Evolutionary conservation across 2,113 vertebrate species (phyloP), one percentile per base, ranked within the genome.

Genomic region (Alethe diademata): DNA sequence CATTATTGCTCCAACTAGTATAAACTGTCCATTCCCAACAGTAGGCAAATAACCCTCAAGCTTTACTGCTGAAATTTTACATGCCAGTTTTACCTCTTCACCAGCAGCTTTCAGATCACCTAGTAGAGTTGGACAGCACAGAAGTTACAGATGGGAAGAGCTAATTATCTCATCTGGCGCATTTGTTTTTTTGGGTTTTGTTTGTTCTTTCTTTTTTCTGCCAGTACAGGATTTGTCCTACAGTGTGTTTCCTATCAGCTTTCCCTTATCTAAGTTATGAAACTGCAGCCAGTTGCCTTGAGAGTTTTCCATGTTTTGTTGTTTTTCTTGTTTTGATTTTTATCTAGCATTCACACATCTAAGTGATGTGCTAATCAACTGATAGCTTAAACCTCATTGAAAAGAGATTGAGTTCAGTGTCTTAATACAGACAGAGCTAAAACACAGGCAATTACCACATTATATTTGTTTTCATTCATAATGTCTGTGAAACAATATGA

Each of bases 71-170:
- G 28, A 53, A 36, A 69, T 67, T 75, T 78, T 81, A 26, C 17
- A 5, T 78, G 89, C 29, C 73, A 87, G 12, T 64, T 78, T 93
- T 84, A 56, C 69, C 43, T 91, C 43, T 87, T 91, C 25, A 69
- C 8, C 38, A 47, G 60, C 36, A 50, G 42, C 19, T 8, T 72
- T 85, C 51, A 33, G 17, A 60, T 93, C 42, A 69, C 66, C 66
- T 81, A 3, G 19, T 11, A 36, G 73, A 57, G 12, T 3, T 87
- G 65, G 40, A 36, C 57, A 69, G 35, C 3, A 1, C 22, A 11
- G 25, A 57, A 71, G 36, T 87, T 91, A 65, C 61, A 91, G 86
- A 75, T 82, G 86, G 84, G 86, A 84, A 38, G 70, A 72, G 36
- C 70, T 65, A 45, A 61, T 71, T 91, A 38, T 25, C 36, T 95